Evolutionary conservation across 2,797 vertebrate species (phyloP), one percentile per base, ranked within the genome.

Genomic region (Enteromius radiatus): DNA sequence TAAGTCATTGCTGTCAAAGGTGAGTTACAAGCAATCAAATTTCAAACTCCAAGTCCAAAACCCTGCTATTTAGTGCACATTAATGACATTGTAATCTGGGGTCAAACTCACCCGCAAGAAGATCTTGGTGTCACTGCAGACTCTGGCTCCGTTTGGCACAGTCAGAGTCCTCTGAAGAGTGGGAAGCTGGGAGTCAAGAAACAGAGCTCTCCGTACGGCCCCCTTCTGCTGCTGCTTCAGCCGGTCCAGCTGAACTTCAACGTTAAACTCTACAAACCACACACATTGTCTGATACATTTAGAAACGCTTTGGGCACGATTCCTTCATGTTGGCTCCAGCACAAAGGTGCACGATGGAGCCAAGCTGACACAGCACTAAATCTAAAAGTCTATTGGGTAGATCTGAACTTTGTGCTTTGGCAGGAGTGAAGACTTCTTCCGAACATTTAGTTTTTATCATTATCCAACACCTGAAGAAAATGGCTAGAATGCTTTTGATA

Each of bases 171-270:
- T 91, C 12, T 91, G 92, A 9, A 96, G 88, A 63, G 87, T 85
- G 0, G 96, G 91, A 91, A 95, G 94, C 82, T 92, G 95, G 83
- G 96, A 93, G 67, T 95, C 92, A 76, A 96, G 76, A 87, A 98
- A 98, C 31, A 98, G 92, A 0, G 96, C 95, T 79, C 97, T 93
- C 79, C 93, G 95, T 49, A 95, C 91, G 0, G 95, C 95, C 3
- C 95, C 95, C 88, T 96, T 97, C 89, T 96, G 95, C 88, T 95
- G 96, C 86, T 95, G 94, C 88, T 97, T 97, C 61, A 94, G 91
- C 76, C 92, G 94, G 81, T 98, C 97, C 10, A 98, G 90, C 91
- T 95, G 95, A 79, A 98, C 91, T 87, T 98, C 96, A 78, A 97
- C 95, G 0, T 94, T 92, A 88, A 97, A 97, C 82, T 93, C 97